Evolutionary conservation across 1,140 invertebrate genomes (phyloP), one percentile per base, ranked within the genome.

Genomic region (Heterodera schachtii): DNA sequence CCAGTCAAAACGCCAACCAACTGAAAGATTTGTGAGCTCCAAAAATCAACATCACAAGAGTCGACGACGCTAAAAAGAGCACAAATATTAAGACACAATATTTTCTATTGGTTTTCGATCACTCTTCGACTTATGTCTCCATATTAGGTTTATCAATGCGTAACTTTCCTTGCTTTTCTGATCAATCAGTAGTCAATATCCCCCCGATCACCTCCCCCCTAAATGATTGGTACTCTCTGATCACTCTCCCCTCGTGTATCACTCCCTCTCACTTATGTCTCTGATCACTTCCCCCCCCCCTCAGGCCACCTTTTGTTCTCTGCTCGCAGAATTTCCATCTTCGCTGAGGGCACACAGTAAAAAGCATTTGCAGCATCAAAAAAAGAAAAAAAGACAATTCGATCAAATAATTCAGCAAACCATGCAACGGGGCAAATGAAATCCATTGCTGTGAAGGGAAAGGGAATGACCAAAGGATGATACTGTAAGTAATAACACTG

Each of bases 11-110:
- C 83, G 8, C 89, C 88, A 57, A 89, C 89, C 44, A 86, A 77
- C 83, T 89, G 84, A 78, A 90, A 89, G 44, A 89, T 89, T 73
- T 89, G 88, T 49, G 85, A 84, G 5, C 82, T 85, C 82, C 86
- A 86, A 67, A 82, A 81, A 21, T 80, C 80, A 31, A 87, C 84
- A 47, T 87, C 80, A 73, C 88, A 86, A 43, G 66, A 81, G 21
- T 49, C 43, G 41, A 47, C 9, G 52, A 71, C 75, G 43, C 19
- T n/a, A 41, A 75, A 78, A 16, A 64, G 21, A 19, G 8, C 21
- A 31, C 47, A 70, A 64, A 64, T 64, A 11, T 8, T 64, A 13
- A 19, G 57, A 19, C 57, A 31, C 31, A 31, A 1, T 31, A 31
- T 31, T 31, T 31, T 31, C 31, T 19, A 19, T 64, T 64, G 16